A percentile compares a stretch with the other conserved stretches of the same genome.
phyloP scores from a whole-genome alignment of 2,797 vertebrate genomes.

The Prionace glauca region DNA sequence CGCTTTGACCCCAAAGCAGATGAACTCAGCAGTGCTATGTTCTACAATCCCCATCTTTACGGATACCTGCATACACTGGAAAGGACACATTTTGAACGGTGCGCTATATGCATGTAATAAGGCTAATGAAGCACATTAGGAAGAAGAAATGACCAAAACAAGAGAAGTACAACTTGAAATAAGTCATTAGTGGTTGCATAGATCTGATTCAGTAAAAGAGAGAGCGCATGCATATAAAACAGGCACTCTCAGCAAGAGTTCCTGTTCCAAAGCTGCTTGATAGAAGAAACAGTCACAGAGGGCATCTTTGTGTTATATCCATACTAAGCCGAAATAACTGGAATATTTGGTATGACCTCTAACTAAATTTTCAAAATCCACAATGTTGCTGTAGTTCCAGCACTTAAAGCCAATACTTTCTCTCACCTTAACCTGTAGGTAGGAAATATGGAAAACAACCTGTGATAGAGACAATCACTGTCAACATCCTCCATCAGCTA shows the following conservation, averaged over 20 bases:
- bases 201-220: background rate
- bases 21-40: background rate
- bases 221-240: background rate
- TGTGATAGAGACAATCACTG: too few species aligned
- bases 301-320: background rate
- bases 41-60: background rate
- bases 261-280: background rate
- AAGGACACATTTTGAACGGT: background rate
- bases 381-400: background rate
- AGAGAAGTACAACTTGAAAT: background rate
- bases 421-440: background rate
- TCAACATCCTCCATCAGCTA: background rate
- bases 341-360: background rate
- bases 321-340: background rate
- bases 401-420: background rate
- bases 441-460: background rate
- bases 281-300: background rate
- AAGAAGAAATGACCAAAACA: background rate
- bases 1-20: background rate
- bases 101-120: background rate
- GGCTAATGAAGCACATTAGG: background rate
- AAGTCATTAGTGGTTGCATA: background rate
- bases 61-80: background rate
- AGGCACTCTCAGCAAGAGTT: background rate
- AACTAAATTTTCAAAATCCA: background rate